A percentile compares a stretch with the other conserved stretches of the same genome.
Conservation (phyloP, 2,113 vertebrate species). For the Callopanchax toddi region DNA sequence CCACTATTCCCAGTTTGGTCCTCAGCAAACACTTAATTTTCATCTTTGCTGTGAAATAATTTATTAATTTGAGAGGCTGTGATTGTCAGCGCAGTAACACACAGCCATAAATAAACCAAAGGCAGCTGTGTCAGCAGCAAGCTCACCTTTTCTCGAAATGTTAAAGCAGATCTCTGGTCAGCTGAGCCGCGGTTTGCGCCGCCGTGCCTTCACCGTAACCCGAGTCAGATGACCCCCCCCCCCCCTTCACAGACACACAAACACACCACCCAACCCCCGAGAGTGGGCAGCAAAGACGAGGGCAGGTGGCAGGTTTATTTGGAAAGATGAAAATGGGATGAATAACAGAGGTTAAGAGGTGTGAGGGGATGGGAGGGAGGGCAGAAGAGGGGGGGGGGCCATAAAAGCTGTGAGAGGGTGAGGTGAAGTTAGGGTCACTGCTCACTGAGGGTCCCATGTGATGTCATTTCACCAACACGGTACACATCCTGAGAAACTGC, state of each 20-base stretch:
- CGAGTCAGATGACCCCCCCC: conserved; percentile 42
- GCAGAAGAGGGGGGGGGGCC: conserved; percentile 46
- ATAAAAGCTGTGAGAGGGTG: conserved; percentile 75
- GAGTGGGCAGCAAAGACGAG: conserved; percentile 29
- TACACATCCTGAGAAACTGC: conserved; percentile 80
- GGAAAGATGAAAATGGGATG: conserved; percentile 78
- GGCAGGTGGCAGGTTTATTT: conserved; percentile 78
- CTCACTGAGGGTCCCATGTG: conserved; percentile 72
- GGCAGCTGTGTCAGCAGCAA: conserved; percentile 12
- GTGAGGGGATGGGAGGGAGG: conserved; percentile 54
- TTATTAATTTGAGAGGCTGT: conserved; percentile 14
- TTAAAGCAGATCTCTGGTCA: conserved; percentile 22
- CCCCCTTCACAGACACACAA: no score
- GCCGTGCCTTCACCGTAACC: conserved; percentile 38
- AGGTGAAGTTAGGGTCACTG: conserved; percentile 82
- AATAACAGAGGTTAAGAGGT: conserved; percentile 81
- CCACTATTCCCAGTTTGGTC: neutral
- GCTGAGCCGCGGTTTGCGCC: conserved; percentile 42
- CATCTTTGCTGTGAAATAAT: conserved; percentile 16
- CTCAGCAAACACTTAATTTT: neutral
- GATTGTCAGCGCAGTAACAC: conserved; percentile 22
- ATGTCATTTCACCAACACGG: conserved; percentile 71
- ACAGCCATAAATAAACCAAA: conserved; percentile 20
- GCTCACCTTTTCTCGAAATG: conserved; percentile 21
- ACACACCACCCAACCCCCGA: neutral